Base-by-base conservation (phyloP, 1,140 invertebrate species). In the Pinna nobilis region DNA sequence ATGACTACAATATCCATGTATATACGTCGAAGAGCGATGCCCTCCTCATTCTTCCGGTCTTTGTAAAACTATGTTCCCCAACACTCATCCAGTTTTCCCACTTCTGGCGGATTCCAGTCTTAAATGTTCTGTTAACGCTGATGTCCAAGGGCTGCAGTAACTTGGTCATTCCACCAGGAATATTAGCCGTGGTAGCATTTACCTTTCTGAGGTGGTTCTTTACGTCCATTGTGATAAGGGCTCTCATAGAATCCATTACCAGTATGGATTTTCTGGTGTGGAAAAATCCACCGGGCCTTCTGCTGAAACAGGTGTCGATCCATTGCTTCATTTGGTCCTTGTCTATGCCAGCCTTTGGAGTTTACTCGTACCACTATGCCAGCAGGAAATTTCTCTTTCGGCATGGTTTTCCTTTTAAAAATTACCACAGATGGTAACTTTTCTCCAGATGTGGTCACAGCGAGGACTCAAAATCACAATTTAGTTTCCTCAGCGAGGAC, bases 381-480 rank as follows among this genome's bases (percentile, higher is more conserved):
- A 32, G 37, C 11, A 5, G 53, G 60, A 7, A 64, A 47, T 49
- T 77, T 64, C 13, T 70, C 53, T 65, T 69, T 73, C 33, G 37
- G 50, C 0, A 53, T 30, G 7, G 49, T 67, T 32, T 78, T 79
- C 4, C 74, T 28, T 69, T 82, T 86, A 32, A 87, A 87, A 55
- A 87, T 82, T 23, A 86, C 60, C 72, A 80, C 83, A 0, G 80
- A 76, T 55, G 76, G 81, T 11, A 85, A 47, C 57, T 83, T 84
- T 33, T 65, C 75, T 7, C 83, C 77, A 44, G 70, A 74, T 13
- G 75, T 77, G 15, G 74, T 71, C 13, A 61, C 71, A 1, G 70
- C 44, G 2, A 84, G 49, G n/a, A 82, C 79, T n/a, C n/a, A n/a
- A n/a, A n/a, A n/a, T n/a, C n/a, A n/a, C n/a, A n/a, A n/a, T n/a